These are phyloP conservation scores for Scomber scombrus DNA, from an alignment of 2,113 vertebrate species.

Conservation along the genomic window DNA sequence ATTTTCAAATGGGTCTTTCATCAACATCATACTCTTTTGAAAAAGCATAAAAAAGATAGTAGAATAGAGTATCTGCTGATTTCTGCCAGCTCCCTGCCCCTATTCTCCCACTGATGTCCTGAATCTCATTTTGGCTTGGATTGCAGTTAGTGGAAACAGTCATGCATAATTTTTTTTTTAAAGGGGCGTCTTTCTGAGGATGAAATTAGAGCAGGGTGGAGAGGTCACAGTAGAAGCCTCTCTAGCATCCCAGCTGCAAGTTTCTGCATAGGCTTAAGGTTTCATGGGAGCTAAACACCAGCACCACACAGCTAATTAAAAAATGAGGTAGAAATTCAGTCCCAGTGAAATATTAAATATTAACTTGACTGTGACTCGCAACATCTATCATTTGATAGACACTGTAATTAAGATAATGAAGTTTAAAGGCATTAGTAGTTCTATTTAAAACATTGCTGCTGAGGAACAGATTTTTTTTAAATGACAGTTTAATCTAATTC, in stretches of 20 bases:
- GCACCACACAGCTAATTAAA: conserved; percentile 57
- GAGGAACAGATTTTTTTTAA: conserved; percentile 35
- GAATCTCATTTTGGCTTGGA: conserved; percentile 36
- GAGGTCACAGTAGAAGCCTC: conserved; percentile 37
- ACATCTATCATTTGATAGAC: conserved; percentile 72
- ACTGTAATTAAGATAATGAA: conserved; percentile 77
- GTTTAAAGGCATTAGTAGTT: conserved; percentile 71
- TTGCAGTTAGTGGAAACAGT: conserved; percentile 18
- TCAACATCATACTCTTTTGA: not conserved
- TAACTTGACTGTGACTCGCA: conserved; percentile 64
- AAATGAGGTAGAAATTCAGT: conserved; percentile 51
- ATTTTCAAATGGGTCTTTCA: not conserved
- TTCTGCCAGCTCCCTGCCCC: conserved; percentile 1
- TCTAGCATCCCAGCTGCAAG: conserved; percentile 10
- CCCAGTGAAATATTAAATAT: conserved; percentile 71
- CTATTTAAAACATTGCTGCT: conserved; percentile 68
- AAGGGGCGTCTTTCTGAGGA: not conserved
- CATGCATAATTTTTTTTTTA: conserved; percentile 55
- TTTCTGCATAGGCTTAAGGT: conserved; percentile 31
- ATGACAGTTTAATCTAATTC: conserved; percentile 53
- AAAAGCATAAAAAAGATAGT: not conserved
- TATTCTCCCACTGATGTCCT: conserved; percentile 15
- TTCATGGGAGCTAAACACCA: conserved; percentile 37
- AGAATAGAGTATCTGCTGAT: not conserved
- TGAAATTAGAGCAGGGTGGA: conserved; percentile 29